These are phyloP conservation scores for Machimus atricapillus DNA, from an alignment of 2,888 invertebrate genomes.

Conservation along the genomic window DNA sequence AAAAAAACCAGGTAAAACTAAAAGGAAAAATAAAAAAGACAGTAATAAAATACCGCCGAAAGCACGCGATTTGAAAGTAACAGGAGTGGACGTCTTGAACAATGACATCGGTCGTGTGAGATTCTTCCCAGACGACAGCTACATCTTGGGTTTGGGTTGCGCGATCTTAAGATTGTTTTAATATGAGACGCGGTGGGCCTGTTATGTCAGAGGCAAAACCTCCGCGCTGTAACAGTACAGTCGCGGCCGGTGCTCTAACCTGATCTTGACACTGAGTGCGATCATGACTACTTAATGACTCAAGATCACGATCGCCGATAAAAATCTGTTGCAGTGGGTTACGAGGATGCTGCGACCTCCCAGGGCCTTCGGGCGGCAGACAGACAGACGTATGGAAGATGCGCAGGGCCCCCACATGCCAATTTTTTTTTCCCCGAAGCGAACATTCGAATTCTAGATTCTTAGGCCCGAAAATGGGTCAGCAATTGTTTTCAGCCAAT, in stretches of 20 bases:
- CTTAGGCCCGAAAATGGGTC: neutral
- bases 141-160: neutral
- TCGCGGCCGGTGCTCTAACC: neutral
- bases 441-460: neutral
- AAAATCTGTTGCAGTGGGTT: constrained; percentile 28
- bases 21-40: neutral
- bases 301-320: constrained; percentile 17
- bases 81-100: neutral
- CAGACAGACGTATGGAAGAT: neutral
- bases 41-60: neutral
- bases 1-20: neutral
- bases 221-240: neutral
- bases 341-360: neutral
- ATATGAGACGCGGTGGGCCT: neutral
- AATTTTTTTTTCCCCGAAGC: neutral
- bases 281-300: constrained; percentile 30
- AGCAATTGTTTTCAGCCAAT: constrained; percentile 13
- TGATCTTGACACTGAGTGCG: constrained; percentile 6
- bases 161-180: neutral
- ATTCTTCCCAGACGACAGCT: constrained; percentile 19
- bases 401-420: neutral
- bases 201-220: constrained; percentile 2
- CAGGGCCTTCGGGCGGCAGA: neutral
- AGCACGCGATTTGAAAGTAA: constrained; percentile 9
- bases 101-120: constrained; percentile 21